phyloP scores from a whole-genome alignment of 2,888 invertebrate genomes.

The Dynastes maya region DNA sequence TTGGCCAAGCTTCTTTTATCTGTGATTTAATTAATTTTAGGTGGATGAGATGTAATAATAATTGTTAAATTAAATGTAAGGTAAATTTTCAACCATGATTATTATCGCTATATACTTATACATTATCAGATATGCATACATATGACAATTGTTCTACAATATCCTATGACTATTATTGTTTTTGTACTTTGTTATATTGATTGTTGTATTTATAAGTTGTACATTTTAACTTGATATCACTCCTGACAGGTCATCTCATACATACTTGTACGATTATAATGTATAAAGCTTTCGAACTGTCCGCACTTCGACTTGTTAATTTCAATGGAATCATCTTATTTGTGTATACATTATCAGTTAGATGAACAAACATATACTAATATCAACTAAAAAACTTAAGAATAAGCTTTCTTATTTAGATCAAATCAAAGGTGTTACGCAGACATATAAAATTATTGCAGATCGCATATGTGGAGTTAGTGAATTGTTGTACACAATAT shows the following conservation, averaged over 20 bases:
- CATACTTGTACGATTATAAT: not conserved
- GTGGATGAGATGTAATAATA: conserved; percentile 56
- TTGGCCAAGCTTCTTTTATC: conserved; percentile 68
- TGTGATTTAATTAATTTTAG: conserved; percentile 68
- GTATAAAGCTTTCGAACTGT: not conserved
- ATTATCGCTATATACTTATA: conserved; percentile 54
- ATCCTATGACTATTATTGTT: conserved; percentile 27
- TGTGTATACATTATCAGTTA: not conserved
- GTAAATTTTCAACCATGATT: conserved; percentile 51
- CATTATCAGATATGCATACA: conserved; percentile 52
- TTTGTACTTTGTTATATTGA: conserved; percentile 37
- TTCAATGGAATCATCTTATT: not conserved
- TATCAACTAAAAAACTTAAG: not conserved
- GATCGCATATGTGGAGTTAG: not conserved
- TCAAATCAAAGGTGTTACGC: conserved; percentile 29
- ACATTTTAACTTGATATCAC: conserved; percentile 12
- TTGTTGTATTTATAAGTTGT: conserved; percentile 12
- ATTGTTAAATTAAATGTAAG: conserved; percentile 47
- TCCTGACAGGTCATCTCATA: not conserved
- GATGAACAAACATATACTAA: not conserved
- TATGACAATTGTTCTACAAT: conserved; percentile 32
- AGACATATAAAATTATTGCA: conserved; percentile 35
- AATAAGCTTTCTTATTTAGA: not conserved
- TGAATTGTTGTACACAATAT: conserved; percentile 6
- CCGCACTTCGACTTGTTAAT: not conserved